Conservation (phyloP, 2,888 invertebrate genomes). For the Brenthis ino region DNA sequence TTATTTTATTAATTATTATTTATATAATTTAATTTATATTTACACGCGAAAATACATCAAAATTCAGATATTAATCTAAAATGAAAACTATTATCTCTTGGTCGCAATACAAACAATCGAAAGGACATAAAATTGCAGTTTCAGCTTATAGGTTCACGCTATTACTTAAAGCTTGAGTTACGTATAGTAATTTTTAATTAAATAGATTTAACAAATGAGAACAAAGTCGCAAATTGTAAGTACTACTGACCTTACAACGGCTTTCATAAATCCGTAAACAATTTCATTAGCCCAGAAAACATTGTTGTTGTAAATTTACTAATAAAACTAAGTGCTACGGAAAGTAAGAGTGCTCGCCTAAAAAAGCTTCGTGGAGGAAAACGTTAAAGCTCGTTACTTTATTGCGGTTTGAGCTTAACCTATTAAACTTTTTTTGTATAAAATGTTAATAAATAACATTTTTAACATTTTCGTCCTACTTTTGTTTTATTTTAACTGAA, state of each 20-base stretch:
- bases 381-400: conserved; percentile 18
- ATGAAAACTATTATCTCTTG: too few relatives aligned
- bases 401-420: conserved; percentile 22
- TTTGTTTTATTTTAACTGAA: neutral
- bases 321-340: conserved; percentile 17
- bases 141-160: too few relatives aligned
- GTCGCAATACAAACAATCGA: too few relatives aligned
- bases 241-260: neutral
- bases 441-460: conserved; percentile 17
- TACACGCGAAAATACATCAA: too few relatives aligned
- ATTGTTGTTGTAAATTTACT: conserved; percentile 12
- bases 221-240: neutral
- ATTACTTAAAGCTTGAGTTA: too few relatives aligned
- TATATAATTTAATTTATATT: too few relatives aligned
- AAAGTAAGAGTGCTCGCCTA: conserved; percentile 17
- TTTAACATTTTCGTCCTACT: conserved; percentile 1
- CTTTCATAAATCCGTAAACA: conserved; percentile 2
- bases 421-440: conserved; percentile 23
- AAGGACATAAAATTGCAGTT: too few relatives aligned
- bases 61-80: too few relatives aligned
- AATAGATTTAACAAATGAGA: too few relatives aligned
- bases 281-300: conserved; percentile 10
- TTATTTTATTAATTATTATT: too few relatives aligned
- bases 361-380: conserved; percentile 21
- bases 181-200: too few relatives aligned